Evolutionary conservation across 2,888 invertebrate species (phyloP), one percentile per base, ranked within the genome.

Genomic region (Heliconius sara): DNA sequence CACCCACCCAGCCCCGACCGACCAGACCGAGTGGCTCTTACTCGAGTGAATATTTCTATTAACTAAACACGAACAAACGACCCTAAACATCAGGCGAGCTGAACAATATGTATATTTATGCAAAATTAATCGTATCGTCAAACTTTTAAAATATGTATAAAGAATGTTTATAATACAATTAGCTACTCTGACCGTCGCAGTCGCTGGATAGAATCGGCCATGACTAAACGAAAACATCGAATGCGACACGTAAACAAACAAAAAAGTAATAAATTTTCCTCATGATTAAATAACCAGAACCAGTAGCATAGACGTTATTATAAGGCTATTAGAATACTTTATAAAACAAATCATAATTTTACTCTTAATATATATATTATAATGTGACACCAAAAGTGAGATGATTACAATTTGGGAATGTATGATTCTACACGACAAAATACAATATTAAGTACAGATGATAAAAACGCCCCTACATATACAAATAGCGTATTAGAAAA

Each of bases 401-500:
- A 92, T 89, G 93, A 93, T 93, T 94, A 94, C 88, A 93, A 92
- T 93, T 94, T 92, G 92, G 94, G 94, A 95, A 95, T 94, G 94
- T 93, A 93, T 91, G 92, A 94, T 91, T 91, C 94, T 94, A 94
- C 92, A 91, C 88, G 92, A 92, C 89, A 86, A 91, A 92, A 92
- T 93, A 94, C 91, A 91, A 91, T 91, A 91, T 94, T 95, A 95
- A 95, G 95, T 95, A 94, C 95, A 91, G 90, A 93, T 91, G 91
- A 92, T 90, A 92, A 91, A 89, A 90, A 91, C 84, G 87, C 89
- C 88, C 89, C 91, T 93, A 93, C 91, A 90, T 89, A 90, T 89
- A 92, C 91, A 91, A 88, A 91, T 88, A 91, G 91, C 90, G 89
- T 88, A 89, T 88, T 87, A 85, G 88, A 87, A 89, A 89, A 90